Base-by-base conservation (phyloP, 2,888 invertebrate species). In the Helleia helle region DNA sequence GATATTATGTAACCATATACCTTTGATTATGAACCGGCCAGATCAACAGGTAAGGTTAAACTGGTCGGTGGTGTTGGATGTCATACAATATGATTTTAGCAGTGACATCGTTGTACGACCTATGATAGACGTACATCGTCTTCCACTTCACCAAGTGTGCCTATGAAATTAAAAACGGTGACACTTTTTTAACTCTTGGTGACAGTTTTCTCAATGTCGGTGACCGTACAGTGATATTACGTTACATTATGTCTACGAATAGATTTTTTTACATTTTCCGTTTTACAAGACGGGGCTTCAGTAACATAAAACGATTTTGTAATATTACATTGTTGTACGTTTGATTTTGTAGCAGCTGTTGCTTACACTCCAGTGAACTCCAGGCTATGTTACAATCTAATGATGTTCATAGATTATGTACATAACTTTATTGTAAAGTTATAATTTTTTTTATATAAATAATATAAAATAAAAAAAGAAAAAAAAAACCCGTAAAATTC, bases 71-170 rank as follows among this genome's bases (percentile, higher is more conserved):
- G 60, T 73, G 76, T 81, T 66, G 60, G 62, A 62, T 83, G 79
- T 64, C 79, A n/a, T n/a, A 56, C 50, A 71, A 58, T 68, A 71
- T 56, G 57, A 66, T 63, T 69, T 64, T 67, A 74, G 75, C 71
- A 79, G 71, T 79, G 79, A 75, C 80, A 77, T 69, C 66, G 65
- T 24, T 2, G 11, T 26, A 27, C 12, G 29, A 75, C 70, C 71
- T 65, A 64, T 63, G 57, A 61, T 76, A 74, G 70, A 69, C 62
- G 70, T 65, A 71, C 66, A 66, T 68, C 67, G 61, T 60, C 60
- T 71, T 63, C 71, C 68, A 65, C 71, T 56, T 55, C 65, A 68
- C 41, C 55, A 65, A 57, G 52, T 70, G 62, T 56, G 62, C 59
- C 68, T 72, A 65, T 71, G 65, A 71, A 69, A 70, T 65, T 65